Evolutionary conservation across 2,113 vertebrate genomes (phyloP), one percentile per base, ranked within the genome.

Genomic region (Donacobius atricapilla): DNA sequence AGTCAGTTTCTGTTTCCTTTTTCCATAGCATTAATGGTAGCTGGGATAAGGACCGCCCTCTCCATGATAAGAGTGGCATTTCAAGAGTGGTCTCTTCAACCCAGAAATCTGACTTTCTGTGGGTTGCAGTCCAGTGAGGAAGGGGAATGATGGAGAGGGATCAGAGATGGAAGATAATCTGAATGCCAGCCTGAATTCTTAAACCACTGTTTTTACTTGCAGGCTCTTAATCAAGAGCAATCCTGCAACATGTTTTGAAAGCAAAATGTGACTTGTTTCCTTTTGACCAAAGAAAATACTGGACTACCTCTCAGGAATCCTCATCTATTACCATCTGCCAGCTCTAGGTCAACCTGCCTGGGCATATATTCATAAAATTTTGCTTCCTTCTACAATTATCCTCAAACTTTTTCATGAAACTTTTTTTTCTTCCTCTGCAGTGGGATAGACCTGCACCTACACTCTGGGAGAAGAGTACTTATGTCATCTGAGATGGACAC

Each of bases 231-330:
- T 72, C 14, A 66, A 86, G 31, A 75, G 2, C 11, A 79, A 23
- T 6, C 33, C 10, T 23, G 3, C 13, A 39, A 22, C 10, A 15
- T 4, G 3, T 39, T 83, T 83, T 70, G 61, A 92, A 88, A 88
- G 21, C 3, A 85, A 73, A 44, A 37, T 0, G 0, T 48, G 3
- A 13, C 3, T 40, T 53, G 1, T 47, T 79, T 80, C 48, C 37
- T 70, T 77, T 42, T 78, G 42, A 63, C 8, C 11, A 54, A 77
- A 89, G 0, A 4, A n/a, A 65, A 44, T 70, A 44, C 10, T 61
- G 40, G 22, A 8, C 21, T 65, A 8, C 6, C 3, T 84, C 31
- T 87, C 22, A 60, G 24, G 13, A 47, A 47, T 51, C 8, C 48
- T 65, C 3, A 2, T 31, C 16, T 40, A 13, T 53, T 37, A 37